Conservation (phyloP, 2,113 vertebrate genomes). For the Microcebus tavaratra region DNA sequence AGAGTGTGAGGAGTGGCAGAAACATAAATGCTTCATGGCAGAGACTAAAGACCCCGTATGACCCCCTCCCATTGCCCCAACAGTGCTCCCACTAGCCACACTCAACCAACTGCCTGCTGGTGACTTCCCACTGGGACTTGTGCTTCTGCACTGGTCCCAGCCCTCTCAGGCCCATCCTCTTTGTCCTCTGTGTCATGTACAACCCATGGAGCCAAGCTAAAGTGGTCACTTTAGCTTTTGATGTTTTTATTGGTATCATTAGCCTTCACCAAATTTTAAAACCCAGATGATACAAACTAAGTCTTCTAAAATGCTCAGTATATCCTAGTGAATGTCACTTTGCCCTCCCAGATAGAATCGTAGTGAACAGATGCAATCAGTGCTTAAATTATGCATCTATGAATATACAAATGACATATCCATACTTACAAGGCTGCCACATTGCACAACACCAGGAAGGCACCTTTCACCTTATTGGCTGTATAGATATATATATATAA, state of each 20-base stretch:
- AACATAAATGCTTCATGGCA: not conserved
- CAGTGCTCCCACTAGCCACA: not conserved
- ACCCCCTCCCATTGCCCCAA: not conserved
- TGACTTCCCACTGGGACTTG: not conserved
- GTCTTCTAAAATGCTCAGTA: not conserved
- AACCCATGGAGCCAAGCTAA: not conserved
- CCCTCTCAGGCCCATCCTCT: not conserved
- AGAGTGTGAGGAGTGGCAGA: not conserved
- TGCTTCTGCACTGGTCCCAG: not conserved
- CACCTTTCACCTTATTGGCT: not conserved
- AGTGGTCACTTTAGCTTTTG: not conserved
- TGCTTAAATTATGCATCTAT: constrained; percentile 7
- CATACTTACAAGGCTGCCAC: not conserved
- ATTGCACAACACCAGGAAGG: not conserved
- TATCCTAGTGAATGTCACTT: not conserved
- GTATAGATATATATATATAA: not conserved
- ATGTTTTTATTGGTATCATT: not conserved
- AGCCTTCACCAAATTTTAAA: not conserved
- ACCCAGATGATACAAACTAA: not conserved
- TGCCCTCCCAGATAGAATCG: not conserved
- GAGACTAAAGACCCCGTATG: not conserved
- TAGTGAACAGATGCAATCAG: not conserved
- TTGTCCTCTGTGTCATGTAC: not conserved
- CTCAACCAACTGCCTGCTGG: not conserved
- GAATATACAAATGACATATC: not conserved